A percentile compares a stretch with the other conserved stretches of the same genome.
These are phyloP conservation scores for Girardinichthys multiradiatus DNA, from an alignment of 2,113 vertebrate species.

Conservation along the genomic window DNA sequence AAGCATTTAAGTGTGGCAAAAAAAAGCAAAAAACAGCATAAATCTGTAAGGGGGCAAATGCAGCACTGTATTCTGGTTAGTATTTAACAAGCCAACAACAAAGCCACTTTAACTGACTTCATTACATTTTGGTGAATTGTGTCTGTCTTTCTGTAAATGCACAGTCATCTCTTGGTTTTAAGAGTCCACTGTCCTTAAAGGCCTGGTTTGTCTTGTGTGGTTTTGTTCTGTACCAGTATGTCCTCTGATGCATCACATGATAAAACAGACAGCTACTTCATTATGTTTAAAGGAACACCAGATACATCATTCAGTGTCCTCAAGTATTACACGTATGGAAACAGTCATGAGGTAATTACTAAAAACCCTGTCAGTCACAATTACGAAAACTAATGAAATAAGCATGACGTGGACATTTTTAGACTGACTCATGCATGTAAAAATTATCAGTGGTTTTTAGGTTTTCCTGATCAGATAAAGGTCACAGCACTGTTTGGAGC, in stretches of 20 bases:
- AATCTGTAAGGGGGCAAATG: no score
- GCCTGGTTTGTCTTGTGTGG: slow-evolving; percentile 31
- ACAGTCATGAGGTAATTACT: slow-evolving; percentile 1
- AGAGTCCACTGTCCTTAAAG: slow-evolving; percentile 29
- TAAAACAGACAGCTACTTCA: slow-evolving; percentile 21
- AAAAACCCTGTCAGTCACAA: not conserved
- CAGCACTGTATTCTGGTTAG: not conserved
- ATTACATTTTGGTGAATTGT: slow-evolving; percentile 9
- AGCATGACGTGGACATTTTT: not conserved
- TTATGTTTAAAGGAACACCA: slow-evolving; percentile 41
- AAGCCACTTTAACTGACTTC: not conserved
- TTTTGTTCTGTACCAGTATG: slow-evolving; percentile 20
- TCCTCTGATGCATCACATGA: slow-evolving; percentile 58
- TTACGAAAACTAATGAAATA: not conserved
- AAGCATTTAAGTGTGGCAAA: no score
- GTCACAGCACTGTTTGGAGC: not conserved
- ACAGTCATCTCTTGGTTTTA: not conserved
- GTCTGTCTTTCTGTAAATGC: slow-evolving; percentile 4
- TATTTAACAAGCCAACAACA: not conserved
- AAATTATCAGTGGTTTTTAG: not conserved
- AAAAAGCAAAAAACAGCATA: no score
- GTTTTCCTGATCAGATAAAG: not conserved
- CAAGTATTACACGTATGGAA: slow-evolving; percentile 7
- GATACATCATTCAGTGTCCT: slow-evolving; percentile 20
- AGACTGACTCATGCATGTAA: not conserved